Percentiles rank a stretch among this genome's conserved stretches.
phyloP scores from a whole-genome alignment of 2,113 vertebrate species.

The Macrotus californicus region DNA sequence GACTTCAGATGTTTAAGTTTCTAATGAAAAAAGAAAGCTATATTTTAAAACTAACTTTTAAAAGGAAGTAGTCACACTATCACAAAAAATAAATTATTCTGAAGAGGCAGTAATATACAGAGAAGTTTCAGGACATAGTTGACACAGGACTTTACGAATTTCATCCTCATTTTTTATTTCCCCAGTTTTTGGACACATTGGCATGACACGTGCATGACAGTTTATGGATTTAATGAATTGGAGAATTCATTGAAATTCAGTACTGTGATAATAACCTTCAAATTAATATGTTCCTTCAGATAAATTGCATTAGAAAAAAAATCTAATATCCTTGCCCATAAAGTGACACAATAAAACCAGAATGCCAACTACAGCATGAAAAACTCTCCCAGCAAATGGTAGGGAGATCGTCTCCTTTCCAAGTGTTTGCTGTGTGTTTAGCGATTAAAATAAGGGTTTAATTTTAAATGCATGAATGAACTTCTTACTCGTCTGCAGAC shows the following conservation, averaged over 20 bases:
- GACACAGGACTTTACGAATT: neutral
- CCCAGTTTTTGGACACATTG: neutral
- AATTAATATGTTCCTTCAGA: constrained; percentile 68
- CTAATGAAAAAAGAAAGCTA: neutral
- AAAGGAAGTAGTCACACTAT: neutral
- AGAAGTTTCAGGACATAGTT: neutral
- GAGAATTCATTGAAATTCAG: constrained; percentile 48
- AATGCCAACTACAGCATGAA: neutral
- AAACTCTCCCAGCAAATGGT: constrained; percentile 31
- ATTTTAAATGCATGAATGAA: constrained; percentile 62
- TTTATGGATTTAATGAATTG: constrained; percentile 32
- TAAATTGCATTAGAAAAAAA: constrained; percentile 49
- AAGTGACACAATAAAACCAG: constrained; percentile 52
- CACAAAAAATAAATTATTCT: neutral
- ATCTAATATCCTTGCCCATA: constrained; percentile 38
- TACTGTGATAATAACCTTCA: constrained; percentile 42
- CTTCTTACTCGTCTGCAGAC: constrained; percentile 25
- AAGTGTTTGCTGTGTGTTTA: constrained; percentile 40
- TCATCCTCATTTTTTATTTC: neutral
- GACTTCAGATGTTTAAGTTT: neutral
- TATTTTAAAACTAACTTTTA: neutral
- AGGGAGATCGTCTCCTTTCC: neutral
- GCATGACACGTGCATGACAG: neutral
- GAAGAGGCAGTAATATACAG: neutral
- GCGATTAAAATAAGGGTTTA: constrained; percentile 58